Evolutionary conservation across 1,140 invertebrate species (phyloP).

Genomic region (Drosophila ironensis): DNA sequence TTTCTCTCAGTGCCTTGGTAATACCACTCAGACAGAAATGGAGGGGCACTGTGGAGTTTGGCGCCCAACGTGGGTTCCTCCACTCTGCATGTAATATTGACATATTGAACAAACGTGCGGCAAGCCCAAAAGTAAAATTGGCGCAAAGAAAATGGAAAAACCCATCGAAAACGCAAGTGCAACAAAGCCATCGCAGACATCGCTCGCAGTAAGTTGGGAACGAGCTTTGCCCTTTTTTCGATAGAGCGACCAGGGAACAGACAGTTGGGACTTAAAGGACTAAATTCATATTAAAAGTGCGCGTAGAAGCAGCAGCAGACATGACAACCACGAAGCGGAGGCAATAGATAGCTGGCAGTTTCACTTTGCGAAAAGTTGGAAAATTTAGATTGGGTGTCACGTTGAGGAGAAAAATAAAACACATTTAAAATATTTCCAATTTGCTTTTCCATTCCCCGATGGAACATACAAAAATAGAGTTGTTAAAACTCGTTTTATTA

Average conservation of each 20-base stretch:
- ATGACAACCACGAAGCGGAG: constrained; percentile 48
- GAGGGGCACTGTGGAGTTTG: constrained; percentile 2
- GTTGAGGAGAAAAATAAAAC: too few relatives aligned
- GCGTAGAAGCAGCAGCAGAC: constrained; percentile 59
- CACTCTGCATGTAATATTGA: constrained; percentile 71
- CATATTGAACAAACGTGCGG: constrained; percentile 77
- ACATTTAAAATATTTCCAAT: too few relatives aligned
- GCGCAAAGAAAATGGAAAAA: constrained; percentile 32
- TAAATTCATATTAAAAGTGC: constrained; percentile 80
- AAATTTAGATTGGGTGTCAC: too few relatives aligned
- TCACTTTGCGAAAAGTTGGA: not conserved
- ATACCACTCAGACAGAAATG: constrained; percentile 56
- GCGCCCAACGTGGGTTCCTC: constrained; percentile 34
- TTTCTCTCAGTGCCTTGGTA: constrained; percentile 23
- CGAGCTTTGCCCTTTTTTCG: not conserved
- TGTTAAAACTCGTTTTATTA: too few relatives aligned
- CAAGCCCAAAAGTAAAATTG: constrained; percentile 58
- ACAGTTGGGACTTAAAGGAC: constrained; percentile 68
- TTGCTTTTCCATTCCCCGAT: too few relatives aligned
- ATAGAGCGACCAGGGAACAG: constrained; percentile 11
- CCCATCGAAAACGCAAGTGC: constrained; percentile 58
- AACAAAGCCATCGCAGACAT: constrained; percentile 38
- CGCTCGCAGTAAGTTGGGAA: not conserved
- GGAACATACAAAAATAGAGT: too few relatives aligned
- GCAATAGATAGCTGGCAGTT: not conserved